A percentile compares a stretch with the other conserved stretches of the same genome.
phyloP scores from a whole-genome alignment of 2,113 vertebrate genomes.

The Acinonyx jubatus region DNA sequence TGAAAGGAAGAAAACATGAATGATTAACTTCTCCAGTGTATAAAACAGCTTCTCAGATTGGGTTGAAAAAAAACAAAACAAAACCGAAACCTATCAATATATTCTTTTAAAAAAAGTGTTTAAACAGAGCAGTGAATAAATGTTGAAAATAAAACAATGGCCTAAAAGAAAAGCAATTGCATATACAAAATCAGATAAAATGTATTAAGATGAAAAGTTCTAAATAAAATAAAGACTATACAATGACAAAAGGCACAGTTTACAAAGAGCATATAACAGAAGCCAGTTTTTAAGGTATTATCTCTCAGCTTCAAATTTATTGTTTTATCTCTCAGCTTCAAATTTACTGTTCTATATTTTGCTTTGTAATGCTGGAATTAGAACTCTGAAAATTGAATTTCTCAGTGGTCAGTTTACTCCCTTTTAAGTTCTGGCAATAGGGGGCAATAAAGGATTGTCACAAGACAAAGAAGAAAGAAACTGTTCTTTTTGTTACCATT shows the following conservation, averaged over 20 bases:
- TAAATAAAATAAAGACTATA: not conserved
- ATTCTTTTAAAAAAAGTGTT: not conserved
- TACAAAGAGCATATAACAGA: not conserved
- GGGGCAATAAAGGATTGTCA: not conserved
- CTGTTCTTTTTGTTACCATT: not conserved
- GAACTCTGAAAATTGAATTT: not conserved
- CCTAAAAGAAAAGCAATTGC: not conserved
- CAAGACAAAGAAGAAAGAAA: not conserved
- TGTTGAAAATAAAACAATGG: not conserved
- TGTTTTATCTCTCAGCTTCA: not conserved
- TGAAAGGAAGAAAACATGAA: not conserved
- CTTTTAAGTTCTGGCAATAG: not conserved
- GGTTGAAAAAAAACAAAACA: not conserved
- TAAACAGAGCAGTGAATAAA: conserved; percentile 3
- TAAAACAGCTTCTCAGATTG: not conserved
- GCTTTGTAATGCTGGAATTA: not conserved
- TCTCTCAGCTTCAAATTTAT: not conserved
- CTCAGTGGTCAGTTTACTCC: not conserved
- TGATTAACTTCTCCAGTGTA: not conserved
- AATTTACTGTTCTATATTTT: not conserved
- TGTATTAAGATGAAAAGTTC: not conserved
- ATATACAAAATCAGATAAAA: not conserved
- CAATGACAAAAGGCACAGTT: not conserved
- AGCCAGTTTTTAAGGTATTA: not conserved
- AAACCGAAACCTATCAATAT: not conserved